Conservation (phyloP, 2,113 vertebrate genomes). For the Xenopus laevis region DNA sequence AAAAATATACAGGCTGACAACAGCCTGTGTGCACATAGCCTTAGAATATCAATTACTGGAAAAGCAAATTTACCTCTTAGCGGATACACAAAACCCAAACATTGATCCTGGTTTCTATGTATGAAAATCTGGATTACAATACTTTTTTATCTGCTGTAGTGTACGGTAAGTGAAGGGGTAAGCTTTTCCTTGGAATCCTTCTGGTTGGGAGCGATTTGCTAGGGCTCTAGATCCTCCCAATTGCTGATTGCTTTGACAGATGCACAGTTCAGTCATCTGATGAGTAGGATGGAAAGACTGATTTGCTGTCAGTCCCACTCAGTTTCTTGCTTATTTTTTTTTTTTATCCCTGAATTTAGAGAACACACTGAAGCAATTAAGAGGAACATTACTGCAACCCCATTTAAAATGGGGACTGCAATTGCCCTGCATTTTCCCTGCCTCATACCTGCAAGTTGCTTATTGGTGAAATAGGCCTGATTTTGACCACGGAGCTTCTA, state of each 20-base stretch:
- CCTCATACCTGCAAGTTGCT: too few relatives aligned
- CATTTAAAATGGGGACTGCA: too few relatives aligned
- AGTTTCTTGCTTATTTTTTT: slow-evolving; percentile 9
- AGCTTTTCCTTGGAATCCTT: slow-evolving; percentile 12
- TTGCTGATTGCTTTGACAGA: slow-evolving; percentile 38
- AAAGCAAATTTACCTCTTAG: too few relatives aligned
- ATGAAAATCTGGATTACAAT: too few relatives aligned
- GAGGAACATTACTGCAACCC: background rate
- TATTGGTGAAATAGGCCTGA: too few relatives aligned
- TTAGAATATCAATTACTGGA: too few relatives aligned
- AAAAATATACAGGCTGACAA: too few relatives aligned
- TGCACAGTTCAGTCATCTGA: slow-evolving; percentile 27
- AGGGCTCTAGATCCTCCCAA: slow-evolving; percentile 25
- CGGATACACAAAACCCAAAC: too few relatives aligned
- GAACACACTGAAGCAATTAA: background rate
- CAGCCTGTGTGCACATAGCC: too few relatives aligned
- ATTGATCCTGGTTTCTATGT: too few relatives aligned
- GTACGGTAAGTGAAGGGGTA: background rate
- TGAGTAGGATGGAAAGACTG: slow-evolving; percentile 40
- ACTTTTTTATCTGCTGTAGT: background rate
- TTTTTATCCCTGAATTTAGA: background rate
- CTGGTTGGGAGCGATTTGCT: slow-evolving; percentile 1
- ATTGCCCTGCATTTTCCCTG: too few relatives aligned
- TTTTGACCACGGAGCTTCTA: too few relatives aligned
- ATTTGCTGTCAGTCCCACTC: slow-evolving; percentile 23